Evolutionary conservation across 2,797 vertebrate genomes (phyloP).

Genomic region (Cryptoprocta ferox): DNA sequence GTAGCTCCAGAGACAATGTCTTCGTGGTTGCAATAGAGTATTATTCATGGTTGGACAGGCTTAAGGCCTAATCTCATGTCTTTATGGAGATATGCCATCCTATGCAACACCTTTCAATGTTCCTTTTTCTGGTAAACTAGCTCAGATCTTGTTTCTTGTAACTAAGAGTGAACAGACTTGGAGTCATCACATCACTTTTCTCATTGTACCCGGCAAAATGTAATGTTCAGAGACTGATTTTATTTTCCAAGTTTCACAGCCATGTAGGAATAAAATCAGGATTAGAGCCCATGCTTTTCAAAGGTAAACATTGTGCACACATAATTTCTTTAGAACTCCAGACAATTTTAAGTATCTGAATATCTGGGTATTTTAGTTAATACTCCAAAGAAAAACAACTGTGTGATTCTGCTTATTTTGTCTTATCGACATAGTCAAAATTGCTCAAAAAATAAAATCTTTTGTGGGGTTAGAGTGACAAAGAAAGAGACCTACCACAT

Average conservation of each 20-base stretch:
- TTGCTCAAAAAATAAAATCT: not conserved
- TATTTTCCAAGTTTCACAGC: not conserved
- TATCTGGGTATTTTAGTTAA: not conserved
- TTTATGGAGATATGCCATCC: not conserved
- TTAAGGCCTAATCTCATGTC: not conserved
- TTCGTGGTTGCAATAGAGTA: too few species aligned
- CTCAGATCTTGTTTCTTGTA: not conserved
- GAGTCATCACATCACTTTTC: not conserved
- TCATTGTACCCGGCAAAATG: not conserved
- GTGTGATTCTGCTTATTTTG: not conserved
- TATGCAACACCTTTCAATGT: not conserved
- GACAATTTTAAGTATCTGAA: not conserved
- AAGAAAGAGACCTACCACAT: not conserved
- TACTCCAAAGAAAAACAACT: not conserved
- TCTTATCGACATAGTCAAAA: not conserved
- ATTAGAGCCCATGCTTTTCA: not conserved
- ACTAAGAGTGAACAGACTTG: not conserved
- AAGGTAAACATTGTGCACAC: not conserved
- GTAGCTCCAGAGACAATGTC: not conserved
- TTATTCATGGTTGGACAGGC: accelerated
- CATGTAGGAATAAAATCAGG: not conserved
- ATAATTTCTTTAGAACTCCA: not conserved
- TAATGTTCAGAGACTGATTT: not conserved
- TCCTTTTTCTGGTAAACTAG: not conserved
- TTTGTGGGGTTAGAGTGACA: not conserved